Conservation (phyloP, 2,888 invertebrate genomes). For the Cephus runcator region DNA sequence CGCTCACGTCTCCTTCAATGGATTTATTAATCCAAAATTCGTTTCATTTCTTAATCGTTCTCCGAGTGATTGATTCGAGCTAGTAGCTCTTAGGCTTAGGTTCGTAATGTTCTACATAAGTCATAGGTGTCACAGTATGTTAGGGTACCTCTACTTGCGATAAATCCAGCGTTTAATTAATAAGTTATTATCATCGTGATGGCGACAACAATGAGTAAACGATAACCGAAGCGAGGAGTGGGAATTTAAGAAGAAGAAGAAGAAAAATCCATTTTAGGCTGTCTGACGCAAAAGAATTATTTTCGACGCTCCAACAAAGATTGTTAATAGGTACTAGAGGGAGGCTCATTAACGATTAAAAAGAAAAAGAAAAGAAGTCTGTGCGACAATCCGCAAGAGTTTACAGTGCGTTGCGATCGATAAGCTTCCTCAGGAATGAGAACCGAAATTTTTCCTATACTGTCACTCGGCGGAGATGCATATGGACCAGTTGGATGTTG, state of each 20-base stretch:
- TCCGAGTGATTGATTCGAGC: conserved; percentile 37
- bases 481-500: neutral
- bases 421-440: neutral
- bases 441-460: neutral
- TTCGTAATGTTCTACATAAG: conserved; percentile 46
- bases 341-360: neutral
- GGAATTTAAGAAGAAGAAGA: neutral
- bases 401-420: neutral
- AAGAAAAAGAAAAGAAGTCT: neutral
- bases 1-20: conserved; percentile 7
- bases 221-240: neutral
- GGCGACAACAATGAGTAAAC: conserved; percentile 12
- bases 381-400: neutral
- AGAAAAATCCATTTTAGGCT: neutral
- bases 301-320: neutral
- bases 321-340: neutral
- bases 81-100: conserved; percentile 55
- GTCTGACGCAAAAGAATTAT: neutral
- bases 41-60: conserved; percentile 38
- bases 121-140: conserved; percentile 49
- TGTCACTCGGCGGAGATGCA: neutral
- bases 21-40: conserved; percentile 33
- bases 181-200: conserved; percentile 47
- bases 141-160: conserved; percentile 47
- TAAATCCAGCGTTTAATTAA: conserved; percentile 40